Evolutionary conservation across 2,797 vertebrate species (phyloP).

Genomic region (Danio aesculapii): DNA sequence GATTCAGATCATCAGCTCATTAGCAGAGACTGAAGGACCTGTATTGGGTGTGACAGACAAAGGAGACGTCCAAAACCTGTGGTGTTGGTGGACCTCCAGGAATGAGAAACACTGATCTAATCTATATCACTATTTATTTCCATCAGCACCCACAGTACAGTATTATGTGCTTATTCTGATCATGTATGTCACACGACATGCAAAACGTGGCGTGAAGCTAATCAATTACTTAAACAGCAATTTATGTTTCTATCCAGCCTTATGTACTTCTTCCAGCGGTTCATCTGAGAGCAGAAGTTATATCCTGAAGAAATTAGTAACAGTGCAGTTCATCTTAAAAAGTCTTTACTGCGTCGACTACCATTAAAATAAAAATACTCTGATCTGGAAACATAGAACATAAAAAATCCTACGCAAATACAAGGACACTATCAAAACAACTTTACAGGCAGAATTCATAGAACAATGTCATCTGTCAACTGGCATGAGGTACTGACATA

Average conservation of each 20-base stretch:
- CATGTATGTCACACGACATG: conserved; percentile 29
- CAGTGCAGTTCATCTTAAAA: conserved; percentile 74
- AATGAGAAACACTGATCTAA: conserved; percentile 1
- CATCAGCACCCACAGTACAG: conserved; percentile 51
- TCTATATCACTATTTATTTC: conserved; percentile 33
- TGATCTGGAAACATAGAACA: conserved; percentile 51
- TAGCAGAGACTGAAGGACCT: too few species aligned
- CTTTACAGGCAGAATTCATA: conserved; percentile 66
- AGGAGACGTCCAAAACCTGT: too few species aligned
- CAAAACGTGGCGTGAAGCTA: conserved; percentile 14
- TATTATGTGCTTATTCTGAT: conserved; percentile 67
- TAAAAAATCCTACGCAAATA: conserved; percentile 54
- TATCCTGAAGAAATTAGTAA: conserved; percentile 65
- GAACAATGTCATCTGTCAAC: conserved; percentile 72
- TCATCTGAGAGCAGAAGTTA: conserved; percentile 35
- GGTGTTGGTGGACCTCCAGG: too few species aligned
- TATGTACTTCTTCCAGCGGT: conserved; percentile 49
- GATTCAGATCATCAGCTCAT: too few species aligned
- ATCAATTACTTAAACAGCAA: conserved; percentile 44
- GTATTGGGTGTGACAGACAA: too few species aligned
- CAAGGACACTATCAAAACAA: conserved; percentile 69
- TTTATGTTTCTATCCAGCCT: conserved; percentile 48
- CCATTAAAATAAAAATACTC: conserved; percentile 50
- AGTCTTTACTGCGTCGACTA: conserved; percentile 62
- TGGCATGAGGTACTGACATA: conserved; percentile 76